Conservation (phyloP, 2,888 invertebrate genomes). For the Cremastinae sp. region DNA sequence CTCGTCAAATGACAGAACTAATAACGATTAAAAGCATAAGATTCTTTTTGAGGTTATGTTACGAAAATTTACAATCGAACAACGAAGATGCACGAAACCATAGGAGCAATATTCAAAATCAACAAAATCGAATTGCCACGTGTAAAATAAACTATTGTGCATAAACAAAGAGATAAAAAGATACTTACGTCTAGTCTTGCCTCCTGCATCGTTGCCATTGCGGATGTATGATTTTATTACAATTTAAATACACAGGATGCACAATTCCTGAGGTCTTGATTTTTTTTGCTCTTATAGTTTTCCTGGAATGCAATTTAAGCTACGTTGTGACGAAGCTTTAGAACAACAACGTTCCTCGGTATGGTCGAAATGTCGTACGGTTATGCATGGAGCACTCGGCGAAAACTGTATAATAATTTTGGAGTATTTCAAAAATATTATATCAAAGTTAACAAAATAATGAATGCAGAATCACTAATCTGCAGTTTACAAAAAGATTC, state of each 20-base stretch:
- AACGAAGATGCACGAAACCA: background rate
- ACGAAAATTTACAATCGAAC: background rate
- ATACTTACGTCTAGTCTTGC: slow-evolving; percentile 83
- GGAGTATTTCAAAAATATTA: background rate
- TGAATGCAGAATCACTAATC: background rate
- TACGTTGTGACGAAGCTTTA: slow-evolving; percentile 9
- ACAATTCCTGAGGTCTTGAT: background rate
- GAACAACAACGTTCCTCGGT: slow-evolving; percentile 17
- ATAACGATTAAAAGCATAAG: background rate
- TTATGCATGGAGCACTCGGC: slow-evolving; percentile 12
- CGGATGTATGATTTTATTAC: slow-evolving; percentile 58
- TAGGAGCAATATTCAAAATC: background rate
- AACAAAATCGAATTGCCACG: slow-evolving; percentile 5
- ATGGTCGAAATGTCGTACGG: slow-evolving; percentile 1
- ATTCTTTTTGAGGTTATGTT: slow-evolving; percentile 37
- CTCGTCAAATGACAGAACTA: too few relatives aligned
- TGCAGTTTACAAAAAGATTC: slow-evolving; percentile 14
- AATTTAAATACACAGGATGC: slow-evolving; percentile 12
- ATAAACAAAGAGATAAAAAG: slow-evolving; percentile 22
- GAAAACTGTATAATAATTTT: background rate
- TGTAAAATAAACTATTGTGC: background rate
- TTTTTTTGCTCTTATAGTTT: background rate
- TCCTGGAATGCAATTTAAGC: background rate
- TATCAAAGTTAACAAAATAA: background rate
- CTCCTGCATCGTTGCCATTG: slow-evolving; percentile 78